Conservation (phyloP, 1,140 invertebrate species). For the Sycophaga agraensis region DNA sequence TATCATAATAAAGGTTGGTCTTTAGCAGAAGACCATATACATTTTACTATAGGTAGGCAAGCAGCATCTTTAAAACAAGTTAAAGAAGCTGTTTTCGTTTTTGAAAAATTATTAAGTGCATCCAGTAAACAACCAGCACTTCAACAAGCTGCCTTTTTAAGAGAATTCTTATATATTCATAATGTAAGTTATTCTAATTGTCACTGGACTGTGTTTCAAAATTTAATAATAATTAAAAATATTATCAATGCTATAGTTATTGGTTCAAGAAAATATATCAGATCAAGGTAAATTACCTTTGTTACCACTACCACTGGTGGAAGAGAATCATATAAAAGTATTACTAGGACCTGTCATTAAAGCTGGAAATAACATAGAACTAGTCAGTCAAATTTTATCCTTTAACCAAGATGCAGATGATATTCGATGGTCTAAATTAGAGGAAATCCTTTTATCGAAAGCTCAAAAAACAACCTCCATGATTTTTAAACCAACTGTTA, state of each 20-base stretch:
- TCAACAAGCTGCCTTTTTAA: conserved; percentile 83
- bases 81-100: conserved; percentile 74
- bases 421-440: conserved; percentile 70
- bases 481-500: conserved; percentile 75
- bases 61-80: conserved; percentile 77
- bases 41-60: conserved; percentile 89
- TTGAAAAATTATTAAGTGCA: conserved; percentile 75
- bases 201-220: background rate
- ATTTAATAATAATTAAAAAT: background rate
- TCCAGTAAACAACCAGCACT: conserved; percentile 72
- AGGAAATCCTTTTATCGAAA: conserved; percentile 75
- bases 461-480: conserved; percentile 70
- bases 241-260: conserved; percentile 35
- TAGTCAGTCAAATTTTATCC: conserved; percentile 43
- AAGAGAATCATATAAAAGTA: conserved; percentile 68
- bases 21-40: conserved; percentile 91
- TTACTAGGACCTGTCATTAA: conserved; percentile 61
- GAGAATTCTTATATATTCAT: conserved; percentile 84
- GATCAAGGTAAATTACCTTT: conserved; percentile 57
- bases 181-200: conserved; percentile 60
- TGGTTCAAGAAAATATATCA: conserved; percentile 58
- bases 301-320: conserved; percentile 70
- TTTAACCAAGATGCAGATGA: conserved; percentile 48
- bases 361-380: conserved; percentile 37
- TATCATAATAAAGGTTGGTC: conserved; percentile 83